phyloP scores from a whole-genome alignment of 2,888 invertebrate species.

The Yponomeuta evonymella region DNA sequence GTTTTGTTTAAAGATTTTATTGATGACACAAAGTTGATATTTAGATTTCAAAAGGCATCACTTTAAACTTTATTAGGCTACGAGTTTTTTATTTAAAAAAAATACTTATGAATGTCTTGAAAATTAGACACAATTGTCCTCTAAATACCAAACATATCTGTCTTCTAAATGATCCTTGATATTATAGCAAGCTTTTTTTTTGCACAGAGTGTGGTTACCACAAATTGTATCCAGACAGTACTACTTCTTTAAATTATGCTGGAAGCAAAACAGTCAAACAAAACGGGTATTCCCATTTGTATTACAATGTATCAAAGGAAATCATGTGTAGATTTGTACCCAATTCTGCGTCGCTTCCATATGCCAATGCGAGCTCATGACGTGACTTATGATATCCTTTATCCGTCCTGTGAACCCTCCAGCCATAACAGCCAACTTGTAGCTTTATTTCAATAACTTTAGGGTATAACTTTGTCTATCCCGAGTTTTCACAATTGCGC shows the following conservation, averaged over 20 bases:
- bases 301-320: not conserved
- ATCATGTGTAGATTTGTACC: not conserved
- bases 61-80: too few species aligned
- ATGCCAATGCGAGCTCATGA: not conserved
- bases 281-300: not conserved
- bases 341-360: not conserved
- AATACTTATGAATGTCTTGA: too few species aligned
- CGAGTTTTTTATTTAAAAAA: too few species aligned
- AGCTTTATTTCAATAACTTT: not conserved
- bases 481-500: not conserved
- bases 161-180: too few species aligned
- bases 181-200: too few species aligned
- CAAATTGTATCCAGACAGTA: too few species aligned
- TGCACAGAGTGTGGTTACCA: too few species aligned
- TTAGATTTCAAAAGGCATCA: too few species aligned
- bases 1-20: too few species aligned
- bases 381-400: not conserved
- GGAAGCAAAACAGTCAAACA: not conserved
- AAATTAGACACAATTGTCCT: too few species aligned
- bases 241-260: not conserved
- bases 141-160: too few species aligned
- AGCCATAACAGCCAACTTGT: not conserved
- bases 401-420: not conserved
- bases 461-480: not conserved
- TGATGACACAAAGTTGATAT: too few species aligned